Evolutionary conservation across 2,797 vertebrate genomes (phyloP), one percentile per base, ranked within the genome.

Genomic region (Lagorchestes hirsutus): DNA sequence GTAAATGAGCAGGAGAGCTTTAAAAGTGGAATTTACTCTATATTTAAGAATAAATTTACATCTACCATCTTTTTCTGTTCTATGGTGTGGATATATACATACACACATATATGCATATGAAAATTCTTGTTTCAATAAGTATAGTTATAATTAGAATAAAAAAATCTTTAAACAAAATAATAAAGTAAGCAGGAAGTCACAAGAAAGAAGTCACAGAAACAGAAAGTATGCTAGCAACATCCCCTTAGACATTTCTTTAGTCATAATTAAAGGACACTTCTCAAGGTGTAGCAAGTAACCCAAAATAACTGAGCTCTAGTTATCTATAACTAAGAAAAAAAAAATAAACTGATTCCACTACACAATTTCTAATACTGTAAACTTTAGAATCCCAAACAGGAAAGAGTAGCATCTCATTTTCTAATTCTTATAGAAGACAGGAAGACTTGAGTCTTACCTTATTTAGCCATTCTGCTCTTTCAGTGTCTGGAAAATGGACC

Each of bases 401-500:
- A 62, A 34, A 92, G 91, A 59, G 95, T 0, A 94, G 46, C 91
- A 18, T 55, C 91, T 59, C 94, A 3, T 40, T 94, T 52, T 94
- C 55, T 14, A 67, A 92, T 58, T 54, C 94, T 94, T 91, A 55
- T 29, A 28, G 93, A n/a, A 12, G 40, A 10, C 54, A 92, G 90
- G 16, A 40, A 91, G 10, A 91, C 31, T 87, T 74, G 24, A 31
- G 56, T 34, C 97, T 99, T 99, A 99, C 99, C 99, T 99, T 99
- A 98, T 99, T 99, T 96, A 99, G 98, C 99, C 99, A 99, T 98
- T 99, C 99, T 98, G 99, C 99, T 98, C 99, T 98, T 97, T 99
- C 99, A 90, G 99, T 99, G 97, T 99, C 99, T 98, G 99, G 99
- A 98, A 99, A 99, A 98, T 99, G 99, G 93, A 99, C 99, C 99